Evolutionary conservation across 2,888 invertebrate genomes (phyloP).

Genomic region (Apamea anceps): DNA sequence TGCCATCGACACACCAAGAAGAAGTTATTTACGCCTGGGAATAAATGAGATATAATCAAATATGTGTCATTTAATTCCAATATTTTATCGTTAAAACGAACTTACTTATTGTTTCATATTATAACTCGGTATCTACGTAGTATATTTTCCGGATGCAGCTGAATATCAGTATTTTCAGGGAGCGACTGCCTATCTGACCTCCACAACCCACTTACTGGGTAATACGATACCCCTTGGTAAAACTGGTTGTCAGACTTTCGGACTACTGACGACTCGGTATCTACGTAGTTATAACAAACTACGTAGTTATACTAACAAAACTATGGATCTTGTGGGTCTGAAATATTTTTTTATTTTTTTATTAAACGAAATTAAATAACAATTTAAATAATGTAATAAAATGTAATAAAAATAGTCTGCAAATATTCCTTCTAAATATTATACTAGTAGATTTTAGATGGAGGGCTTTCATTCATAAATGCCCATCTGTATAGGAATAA

Average conservation of each 20-base stretch:
- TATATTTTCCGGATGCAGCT: no score
- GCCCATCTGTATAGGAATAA: not conserved
- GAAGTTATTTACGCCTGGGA: not conserved
- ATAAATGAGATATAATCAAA: not conserved
- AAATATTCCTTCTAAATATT: not conserved
- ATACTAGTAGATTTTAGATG: not conserved
- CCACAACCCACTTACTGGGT: no score
- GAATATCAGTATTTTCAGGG: no score
- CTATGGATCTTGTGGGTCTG: no score
- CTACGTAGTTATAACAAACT: not conserved
- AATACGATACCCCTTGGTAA: no score
- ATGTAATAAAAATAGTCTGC: not conserved
- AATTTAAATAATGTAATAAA: not conserved
- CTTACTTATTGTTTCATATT: not conserved
- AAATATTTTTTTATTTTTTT: no score
- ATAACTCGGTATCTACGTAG: not conserved
- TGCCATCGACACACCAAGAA: not conserved
- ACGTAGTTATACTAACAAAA: no score
- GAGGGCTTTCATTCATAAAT: constrained; percentile 1
- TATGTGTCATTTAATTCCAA: not conserved
- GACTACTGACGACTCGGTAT: no score
- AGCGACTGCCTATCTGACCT: no score
- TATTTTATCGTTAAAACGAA: not conserved
- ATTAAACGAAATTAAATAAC: not conserved
- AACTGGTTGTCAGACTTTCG: no score